Conservation (phyloP, 2,888 invertebrate genomes). For the Iselma pallidipennis region DNA sequence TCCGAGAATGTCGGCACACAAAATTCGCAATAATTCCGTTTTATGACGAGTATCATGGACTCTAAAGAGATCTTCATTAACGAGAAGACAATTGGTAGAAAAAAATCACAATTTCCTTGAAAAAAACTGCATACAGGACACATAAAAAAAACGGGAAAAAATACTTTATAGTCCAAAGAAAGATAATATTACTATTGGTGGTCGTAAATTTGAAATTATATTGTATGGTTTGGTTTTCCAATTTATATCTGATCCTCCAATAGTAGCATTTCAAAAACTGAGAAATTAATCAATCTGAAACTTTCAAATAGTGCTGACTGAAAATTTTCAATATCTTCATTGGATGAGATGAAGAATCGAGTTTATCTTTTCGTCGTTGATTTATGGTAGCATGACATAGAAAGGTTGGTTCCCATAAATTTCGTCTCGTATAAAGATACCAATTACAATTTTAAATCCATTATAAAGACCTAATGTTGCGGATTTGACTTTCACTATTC, state of each 20-base stretch:
- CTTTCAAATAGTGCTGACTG: not conserved
- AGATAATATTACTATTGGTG: too few species aligned
- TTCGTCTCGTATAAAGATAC: not conserved
- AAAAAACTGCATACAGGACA: too few species aligned
- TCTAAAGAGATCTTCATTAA: not conserved
- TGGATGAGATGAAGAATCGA: not conserved
- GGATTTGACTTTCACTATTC: not conserved
- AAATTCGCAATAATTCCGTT: not conserved
- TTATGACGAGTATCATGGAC: not conserved
- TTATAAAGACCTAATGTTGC: not conserved
- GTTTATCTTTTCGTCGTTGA: not conserved
- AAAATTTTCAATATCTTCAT: too few species aligned
- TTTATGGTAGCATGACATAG: not conserved
- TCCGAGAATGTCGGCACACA: not conserved
- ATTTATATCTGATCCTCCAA: too few species aligned
- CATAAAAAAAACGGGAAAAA: too few species aligned
- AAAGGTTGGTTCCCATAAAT: not conserved
- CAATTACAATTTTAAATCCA: constrained; percentile 1
- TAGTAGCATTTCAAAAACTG: too few species aligned
- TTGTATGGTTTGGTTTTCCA: too few species aligned
- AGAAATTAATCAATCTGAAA: not conserved
- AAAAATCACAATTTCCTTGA: too few species aligned
- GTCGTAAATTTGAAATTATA: too few species aligned
- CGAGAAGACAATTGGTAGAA: too few species aligned
- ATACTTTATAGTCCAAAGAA: too few species aligned